Percentiles rank a stretch among this genome's conserved stretches.
phyloP scores from a whole-genome alignment of 2,113 vertebrate genomes.

The Eulacestoma nigropectus region DNA sequence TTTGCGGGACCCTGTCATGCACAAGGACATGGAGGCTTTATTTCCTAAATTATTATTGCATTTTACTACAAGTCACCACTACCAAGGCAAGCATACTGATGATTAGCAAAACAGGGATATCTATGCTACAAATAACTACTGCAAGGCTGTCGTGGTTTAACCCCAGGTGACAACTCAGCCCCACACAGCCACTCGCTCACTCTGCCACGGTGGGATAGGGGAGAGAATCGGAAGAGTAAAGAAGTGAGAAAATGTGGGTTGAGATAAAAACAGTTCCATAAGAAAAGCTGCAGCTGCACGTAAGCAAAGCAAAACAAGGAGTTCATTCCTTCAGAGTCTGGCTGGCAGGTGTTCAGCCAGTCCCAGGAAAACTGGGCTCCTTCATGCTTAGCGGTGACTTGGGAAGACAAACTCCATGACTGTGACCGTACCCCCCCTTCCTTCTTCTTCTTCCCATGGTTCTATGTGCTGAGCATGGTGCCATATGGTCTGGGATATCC shows the following conservation, averaged over 20 bases:
- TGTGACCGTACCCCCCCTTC: background rate
- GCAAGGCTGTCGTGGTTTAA: background rate
- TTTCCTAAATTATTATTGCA: background rate
- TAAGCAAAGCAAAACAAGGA: background rate
- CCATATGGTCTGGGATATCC: background rate
- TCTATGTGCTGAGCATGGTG: background rate
- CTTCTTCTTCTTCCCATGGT: background rate
- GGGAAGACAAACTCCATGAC: fast-evolving
- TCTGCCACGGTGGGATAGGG: background rate
- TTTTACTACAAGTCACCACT: background rate
- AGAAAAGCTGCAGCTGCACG: background rate
- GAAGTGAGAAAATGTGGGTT: background rate
- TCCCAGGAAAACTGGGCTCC: background rate
- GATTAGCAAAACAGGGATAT: background rate
- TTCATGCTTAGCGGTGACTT: fast-evolving
- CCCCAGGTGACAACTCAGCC: background rate
- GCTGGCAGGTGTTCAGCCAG: background rate
- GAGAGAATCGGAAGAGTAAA: background rate
- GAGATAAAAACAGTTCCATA: background rate
- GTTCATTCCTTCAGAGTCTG: background rate
- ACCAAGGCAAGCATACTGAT: background rate
- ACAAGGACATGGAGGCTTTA: background rate
- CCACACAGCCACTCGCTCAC: background rate
- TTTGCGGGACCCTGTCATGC: fast-evolving
- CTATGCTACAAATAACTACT: background rate